Conservation (phyloP, 2,888 invertebrate genomes). For the Zygogramma bicolorata region DNA sequence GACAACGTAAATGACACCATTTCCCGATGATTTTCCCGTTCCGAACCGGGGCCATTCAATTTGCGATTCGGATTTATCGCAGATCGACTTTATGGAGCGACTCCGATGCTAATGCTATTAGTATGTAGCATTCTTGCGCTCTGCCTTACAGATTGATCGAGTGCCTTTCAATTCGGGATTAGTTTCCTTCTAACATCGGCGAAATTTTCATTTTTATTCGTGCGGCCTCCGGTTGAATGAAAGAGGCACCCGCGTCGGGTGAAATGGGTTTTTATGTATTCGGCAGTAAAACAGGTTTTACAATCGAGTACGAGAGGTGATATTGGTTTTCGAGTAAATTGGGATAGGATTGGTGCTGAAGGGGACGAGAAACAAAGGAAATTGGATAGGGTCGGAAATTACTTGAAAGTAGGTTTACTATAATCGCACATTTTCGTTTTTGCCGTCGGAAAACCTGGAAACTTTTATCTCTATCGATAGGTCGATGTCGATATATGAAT, state of each 20-base stretch:
- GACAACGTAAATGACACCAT: not conserved
- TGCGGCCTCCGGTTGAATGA: not conserved
- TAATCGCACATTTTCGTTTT: not conserved
- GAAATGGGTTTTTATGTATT: slow-evolving; percentile 25
- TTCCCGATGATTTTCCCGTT: slow-evolving; percentile 2
- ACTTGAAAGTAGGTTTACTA: not conserved
- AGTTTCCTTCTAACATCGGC: slow-evolving; percentile 29
- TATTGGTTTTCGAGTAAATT: slow-evolving; percentile 10
- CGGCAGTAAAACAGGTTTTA: slow-evolving; percentile 18
- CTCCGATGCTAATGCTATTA: slow-evolving; percentile 57
- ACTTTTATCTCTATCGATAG: too few species aligned
- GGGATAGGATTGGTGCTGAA: slow-evolving; percentile 4
- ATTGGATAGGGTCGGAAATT: not conserved
- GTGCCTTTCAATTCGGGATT: slow-evolving; percentile 36
- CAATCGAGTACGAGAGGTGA: slow-evolving; percentile 8
- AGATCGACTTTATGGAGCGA: slow-evolving; percentile 56
- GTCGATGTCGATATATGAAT: too few species aligned
- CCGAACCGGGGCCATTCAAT: slow-evolving; percentile 46
- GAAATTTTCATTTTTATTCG: slow-evolving; percentile 39
- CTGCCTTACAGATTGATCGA: slow-evolving; percentile 52
- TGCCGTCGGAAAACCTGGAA: not conserved
- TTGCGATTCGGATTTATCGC: slow-evolving; percentile 59
- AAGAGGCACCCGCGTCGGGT: slow-evolving; percentile 12
- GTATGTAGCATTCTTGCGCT: slow-evolving; percentile 54
- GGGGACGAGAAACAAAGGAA: not conserved